phyloP scores from a whole-genome alignment of 2,888 invertebrate species.

The Eumerus sabulonum region DNA sequence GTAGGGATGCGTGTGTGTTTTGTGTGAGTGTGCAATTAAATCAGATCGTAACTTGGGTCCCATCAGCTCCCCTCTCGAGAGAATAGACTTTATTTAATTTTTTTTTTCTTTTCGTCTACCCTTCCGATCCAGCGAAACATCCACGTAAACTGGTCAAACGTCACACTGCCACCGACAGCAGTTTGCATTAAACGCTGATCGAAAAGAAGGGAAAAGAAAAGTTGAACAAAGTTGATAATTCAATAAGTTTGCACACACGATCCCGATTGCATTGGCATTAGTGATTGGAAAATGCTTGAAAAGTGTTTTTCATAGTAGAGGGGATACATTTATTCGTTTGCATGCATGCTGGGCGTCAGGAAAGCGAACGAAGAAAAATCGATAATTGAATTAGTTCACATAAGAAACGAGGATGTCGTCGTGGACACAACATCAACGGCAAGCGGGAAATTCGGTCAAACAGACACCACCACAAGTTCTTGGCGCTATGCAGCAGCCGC shows the following conservation, averaged over 20 bases:
- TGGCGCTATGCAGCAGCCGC: constrained; percentile 19
- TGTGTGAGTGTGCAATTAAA: constrained; percentile 9
- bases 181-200: constrained; percentile 6
- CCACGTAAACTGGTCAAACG: constrained; percentile 63
- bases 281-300: constrained; percentile 39
- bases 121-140: constrained; percentile 39
- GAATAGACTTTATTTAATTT: constrained; percentile 28
- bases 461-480: constrained; percentile 24
- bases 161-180: constrained; percentile 14
- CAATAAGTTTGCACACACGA: constrained; percentile 26
- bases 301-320: constrained; percentile 31
- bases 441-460: constrained; percentile 40
- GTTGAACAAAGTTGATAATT: constrained; percentile 8
- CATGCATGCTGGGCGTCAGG: constrained; percentile 15
- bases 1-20: constrained; percentile 9
- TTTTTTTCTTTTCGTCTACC: no score
- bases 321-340: constrained; percentile 39
- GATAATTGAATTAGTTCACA: constrained; percentile 48
- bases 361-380: constrained; percentile 44
- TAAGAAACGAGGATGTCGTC: constrained; percentile 39
- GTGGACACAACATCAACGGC: constrained; percentile 42
- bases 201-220: no score
- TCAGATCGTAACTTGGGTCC: background rate
- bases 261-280: constrained; percentile 13
- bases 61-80: background rate